phyloP scores from a whole-genome alignment of 1,140 invertebrate genomes.

The Helicoverpa armigera region DNA sequence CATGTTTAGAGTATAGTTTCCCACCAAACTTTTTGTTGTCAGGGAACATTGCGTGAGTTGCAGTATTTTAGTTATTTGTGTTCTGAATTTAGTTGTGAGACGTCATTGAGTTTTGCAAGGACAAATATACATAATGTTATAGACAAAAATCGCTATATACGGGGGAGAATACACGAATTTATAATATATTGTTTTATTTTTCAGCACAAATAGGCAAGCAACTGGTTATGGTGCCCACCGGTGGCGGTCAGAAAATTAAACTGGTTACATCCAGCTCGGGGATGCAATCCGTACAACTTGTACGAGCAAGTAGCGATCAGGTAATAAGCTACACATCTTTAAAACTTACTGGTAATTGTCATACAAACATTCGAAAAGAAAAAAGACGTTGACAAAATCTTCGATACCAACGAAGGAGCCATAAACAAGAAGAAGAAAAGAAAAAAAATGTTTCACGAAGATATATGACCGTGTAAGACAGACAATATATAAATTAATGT shows the following conservation, averaged over 20 bases:
- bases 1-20: neutral
- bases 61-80: too few relatives aligned
- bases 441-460: too few relatives aligned
- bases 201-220: constrained; percentile 86
- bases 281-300: constrained; percentile 63
- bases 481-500: neutral
- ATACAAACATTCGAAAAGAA: constrained; percentile 1
- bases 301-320: constrained; percentile 64
- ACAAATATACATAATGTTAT: too few relatives aligned
- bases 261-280: constrained; percentile 60
- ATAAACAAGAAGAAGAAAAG: too few relatives aligned
- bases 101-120: too few relatives aligned
- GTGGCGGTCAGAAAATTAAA: constrained; percentile 71
- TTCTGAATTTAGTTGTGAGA: too few relatives aligned
- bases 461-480: too few relatives aligned
- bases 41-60: too few relatives aligned
- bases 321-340: constrained; percentile 51
- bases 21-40: neutral
- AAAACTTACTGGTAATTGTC: neutral
- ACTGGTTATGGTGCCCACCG: constrained; percentile 83
- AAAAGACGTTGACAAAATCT: too few relatives aligned
- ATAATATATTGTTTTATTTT: constrained; percentile 14
- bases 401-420: too few relatives aligned
- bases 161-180: too few relatives aligned
- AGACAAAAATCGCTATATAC: too few relatives aligned